phyloP scores from a whole-genome alignment of 2,113 vertebrate genomes.

The Dermatemys mawii region DNA sequence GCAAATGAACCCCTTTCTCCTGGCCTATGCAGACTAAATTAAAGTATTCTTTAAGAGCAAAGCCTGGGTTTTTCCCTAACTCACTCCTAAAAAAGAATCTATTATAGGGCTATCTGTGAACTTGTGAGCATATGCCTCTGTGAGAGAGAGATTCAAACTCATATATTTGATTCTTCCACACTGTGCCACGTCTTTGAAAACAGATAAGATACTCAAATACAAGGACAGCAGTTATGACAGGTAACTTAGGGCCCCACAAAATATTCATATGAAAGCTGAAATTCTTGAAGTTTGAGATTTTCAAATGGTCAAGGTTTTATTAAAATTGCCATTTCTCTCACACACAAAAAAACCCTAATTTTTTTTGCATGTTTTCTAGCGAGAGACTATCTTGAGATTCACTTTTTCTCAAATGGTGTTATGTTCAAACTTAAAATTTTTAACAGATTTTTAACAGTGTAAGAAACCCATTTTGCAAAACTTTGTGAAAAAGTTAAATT shows the following conservation, averaged over 20 bases:
- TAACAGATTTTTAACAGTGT: constrained; percentile 10
- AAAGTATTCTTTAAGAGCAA: background rate
- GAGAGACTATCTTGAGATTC: background rate
- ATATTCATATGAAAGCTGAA: background rate
- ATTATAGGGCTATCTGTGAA: background rate
- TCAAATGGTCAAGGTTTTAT: background rate
- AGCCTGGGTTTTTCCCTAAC: background rate
- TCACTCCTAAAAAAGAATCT: background rate
- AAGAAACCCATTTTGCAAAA: constrained; percentile 6
- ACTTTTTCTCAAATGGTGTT: constrained; percentile 23
- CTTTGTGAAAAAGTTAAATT: background rate
- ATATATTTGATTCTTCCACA: background rate
- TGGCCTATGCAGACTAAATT: background rate
- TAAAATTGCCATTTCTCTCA: constrained; percentile 27
- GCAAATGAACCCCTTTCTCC: constrained; percentile 35
- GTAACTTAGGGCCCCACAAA: background rate
- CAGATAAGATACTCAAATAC: background rate
- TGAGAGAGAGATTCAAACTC: background rate
- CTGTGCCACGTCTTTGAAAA: background rate
- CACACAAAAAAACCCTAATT: background rate
- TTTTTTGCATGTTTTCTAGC: background rate
- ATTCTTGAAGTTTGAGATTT: background rate
- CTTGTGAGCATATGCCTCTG: background rate
- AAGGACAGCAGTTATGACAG: background rate
- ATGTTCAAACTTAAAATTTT: background rate